Base-by-base conservation (phyloP, 2,888 invertebrate genomes). In the Eulithis testata region DNA sequence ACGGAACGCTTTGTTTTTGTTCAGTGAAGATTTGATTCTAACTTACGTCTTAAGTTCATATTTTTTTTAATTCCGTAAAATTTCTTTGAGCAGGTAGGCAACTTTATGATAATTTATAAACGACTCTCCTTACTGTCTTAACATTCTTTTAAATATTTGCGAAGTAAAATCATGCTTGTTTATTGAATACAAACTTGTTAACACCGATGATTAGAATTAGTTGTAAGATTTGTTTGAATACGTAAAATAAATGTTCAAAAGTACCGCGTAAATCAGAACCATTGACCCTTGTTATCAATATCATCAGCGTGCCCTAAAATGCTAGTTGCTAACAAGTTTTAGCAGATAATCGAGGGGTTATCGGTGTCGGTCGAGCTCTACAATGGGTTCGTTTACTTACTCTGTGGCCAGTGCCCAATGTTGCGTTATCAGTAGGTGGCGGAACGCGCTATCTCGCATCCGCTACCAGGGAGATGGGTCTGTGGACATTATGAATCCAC, bases 361-460 rank as follows among this genome's bases (percentile, higher is more conserved):
- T 88, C 88, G 71, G 68, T 44, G 63, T 60, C 52, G 60, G 55
- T 60, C 66, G 65, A 54, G 62, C 64, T 72, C 69, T 58, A 65
- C 73, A 83, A 82, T 77, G 88, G 84, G 89, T 88, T 87, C 88
- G 85, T 90, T 89, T 87, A 83, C 88, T 88, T 87, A 83, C 88
- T 88, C 84, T 81, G 77, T 54, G 72, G 73, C 75, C 66, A 69
- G 73, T 71, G 80, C 85, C 87, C 82, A 87, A 88, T 84, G 85
- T 82, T 68, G 74, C 75, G 81, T 88, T 90, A 90, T 90, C 90
- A 74, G 79, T 65, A 73, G 78, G 82, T 84, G 84, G 81, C 90
- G 89, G 90, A 87, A 90, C 87, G 84, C 67, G 77, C 87, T 89
- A 90, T 90, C 68, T 69, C 76, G 78, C 89, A 89, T 90, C 90